Percentiles rank a stretch among this genome's conserved stretches.
Evolutionary conservation across 2,797 vertebrate species (phyloP).

Genomic region (Oceanodroma leucorhoa): DNA sequence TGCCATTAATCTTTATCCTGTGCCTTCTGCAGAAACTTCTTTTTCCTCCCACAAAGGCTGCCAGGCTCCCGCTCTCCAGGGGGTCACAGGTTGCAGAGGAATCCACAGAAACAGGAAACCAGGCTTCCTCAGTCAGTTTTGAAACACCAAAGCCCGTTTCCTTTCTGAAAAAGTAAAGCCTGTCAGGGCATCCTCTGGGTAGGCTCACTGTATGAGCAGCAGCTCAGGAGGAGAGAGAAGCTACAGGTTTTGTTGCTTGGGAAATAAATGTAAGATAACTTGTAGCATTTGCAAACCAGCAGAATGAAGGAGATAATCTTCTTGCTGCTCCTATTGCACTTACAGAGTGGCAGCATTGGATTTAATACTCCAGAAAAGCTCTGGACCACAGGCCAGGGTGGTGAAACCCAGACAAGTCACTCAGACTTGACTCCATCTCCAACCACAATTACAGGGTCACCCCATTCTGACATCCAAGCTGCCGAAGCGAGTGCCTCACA

Average conservation of each 20-base stretch:
- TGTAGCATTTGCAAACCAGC: not conserved
- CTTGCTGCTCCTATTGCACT: constrained; percentile 48
- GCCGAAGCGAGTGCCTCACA: not conserved
- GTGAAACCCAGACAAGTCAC: not conserved
- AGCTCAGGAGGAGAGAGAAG: not conserved
- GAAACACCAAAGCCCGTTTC: constrained; percentile 75
- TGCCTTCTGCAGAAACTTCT: constrained; percentile 26
- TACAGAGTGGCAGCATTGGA: constrained; percentile 25
- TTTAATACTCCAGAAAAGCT: not conserved
- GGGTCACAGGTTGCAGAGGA: constrained; percentile 65
- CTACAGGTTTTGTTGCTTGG: not conserved
- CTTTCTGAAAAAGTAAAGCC: constrained; percentile 58
- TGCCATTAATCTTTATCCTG: constrained; percentile 45
- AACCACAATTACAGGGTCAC: not conserved
- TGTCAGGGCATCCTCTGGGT: constrained; percentile 1
- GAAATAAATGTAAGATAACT: not conserved
- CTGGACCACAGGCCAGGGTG: not conserved
- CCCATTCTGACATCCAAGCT: not conserved
- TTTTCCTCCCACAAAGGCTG: constrained; percentile 23
- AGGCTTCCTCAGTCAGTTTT: constrained; percentile 68
- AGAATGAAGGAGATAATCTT: constrained; percentile 60
- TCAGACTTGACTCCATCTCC: not conserved
- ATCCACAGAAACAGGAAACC: constrained; percentile 77
- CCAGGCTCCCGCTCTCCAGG: constrained; percentile 15
- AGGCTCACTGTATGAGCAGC: constrained; percentile 27